Evolutionary conservation across 92 coral and sea anemone genomes (phyloP).

Genomic region (Porites lobata): DNA sequence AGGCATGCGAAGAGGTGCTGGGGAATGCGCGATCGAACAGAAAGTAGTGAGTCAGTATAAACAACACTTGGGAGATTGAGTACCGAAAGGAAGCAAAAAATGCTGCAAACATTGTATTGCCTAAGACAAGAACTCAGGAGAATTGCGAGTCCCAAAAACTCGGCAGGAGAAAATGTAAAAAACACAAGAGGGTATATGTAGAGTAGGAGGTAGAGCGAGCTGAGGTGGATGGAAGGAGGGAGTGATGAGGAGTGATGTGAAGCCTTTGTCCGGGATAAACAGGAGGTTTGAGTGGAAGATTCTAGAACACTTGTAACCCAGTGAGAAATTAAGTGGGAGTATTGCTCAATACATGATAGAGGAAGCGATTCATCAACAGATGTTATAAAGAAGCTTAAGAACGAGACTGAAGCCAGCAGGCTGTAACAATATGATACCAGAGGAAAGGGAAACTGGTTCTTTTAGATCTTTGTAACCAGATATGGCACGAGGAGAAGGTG

Average conservation of each 20-base stretch:
- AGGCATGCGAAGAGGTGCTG: constrained; percentile 36
- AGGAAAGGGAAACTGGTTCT: not conserved
- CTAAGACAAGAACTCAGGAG: too few species aligned
- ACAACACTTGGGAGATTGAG: constrained; percentile 26
- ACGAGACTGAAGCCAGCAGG: not conserved
- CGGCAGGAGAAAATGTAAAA: not conserved
- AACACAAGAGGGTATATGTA: not conserved
- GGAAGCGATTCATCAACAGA: too few species aligned
- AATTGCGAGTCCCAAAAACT: too few species aligned
- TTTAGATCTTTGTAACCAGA: constrained; percentile 7
- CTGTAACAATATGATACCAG: constrained; percentile 1
- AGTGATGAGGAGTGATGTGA: not conserved
- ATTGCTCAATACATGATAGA: too few species aligned
- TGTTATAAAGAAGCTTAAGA: not conserved
- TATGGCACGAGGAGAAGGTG: too few species aligned
- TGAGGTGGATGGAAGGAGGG: constrained; percentile 4
- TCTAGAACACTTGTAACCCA: constrained; percentile 1
- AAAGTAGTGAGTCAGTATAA: not conserved
- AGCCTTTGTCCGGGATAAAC: not conserved
- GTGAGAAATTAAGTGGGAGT: too few species aligned
- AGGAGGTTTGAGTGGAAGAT: constrained; percentile 2
- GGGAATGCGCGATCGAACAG: not conserved
- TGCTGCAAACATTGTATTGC: not conserved
- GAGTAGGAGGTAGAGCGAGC: not conserved
- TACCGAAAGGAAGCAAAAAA: constrained; percentile 27